Conservation (phyloP, 2,888 invertebrate genomes). For the Deilephila porcellus region DNA sequence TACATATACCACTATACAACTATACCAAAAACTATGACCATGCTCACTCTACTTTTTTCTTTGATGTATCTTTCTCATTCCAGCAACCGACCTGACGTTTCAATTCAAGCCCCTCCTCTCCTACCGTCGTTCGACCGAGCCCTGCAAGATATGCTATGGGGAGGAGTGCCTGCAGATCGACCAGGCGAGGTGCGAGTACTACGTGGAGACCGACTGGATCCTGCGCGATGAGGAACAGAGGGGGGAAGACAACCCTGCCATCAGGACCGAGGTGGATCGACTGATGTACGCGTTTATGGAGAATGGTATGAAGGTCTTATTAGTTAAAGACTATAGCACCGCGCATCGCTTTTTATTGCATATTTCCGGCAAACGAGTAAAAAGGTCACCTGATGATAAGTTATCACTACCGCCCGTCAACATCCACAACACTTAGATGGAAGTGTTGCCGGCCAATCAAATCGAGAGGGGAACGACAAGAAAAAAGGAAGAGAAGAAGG, state of each 20-base stretch:
- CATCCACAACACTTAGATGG: no score
- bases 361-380: no score
- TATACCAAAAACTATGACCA: no score
- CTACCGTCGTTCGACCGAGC: constrained; percentile 39
- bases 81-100: constrained; percentile 35
- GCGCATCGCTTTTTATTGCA: no score
- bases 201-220: constrained; percentile 46
- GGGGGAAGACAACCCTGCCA: constrained; percentile 33
- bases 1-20: no score
- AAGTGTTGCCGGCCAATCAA: no score
- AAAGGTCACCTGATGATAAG: no score
- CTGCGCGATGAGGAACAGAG: constrained; percentile 39
- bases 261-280: constrained; percentile 47
- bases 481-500: no score
- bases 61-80: background rate
- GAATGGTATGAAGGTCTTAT: constrained; percentile 47
- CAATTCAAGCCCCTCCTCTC: constrained; percentile 34
- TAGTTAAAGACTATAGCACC: no score
- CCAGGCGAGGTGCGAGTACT: constrained; percentile 56
- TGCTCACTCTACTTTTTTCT: no score
- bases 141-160: constrained; percentile 58
- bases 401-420: no score
- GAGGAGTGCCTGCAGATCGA: constrained; percentile 53
- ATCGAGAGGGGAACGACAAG: no score
- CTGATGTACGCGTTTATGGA: constrained; percentile 53